These are phyloP conservation scores for Caranx ignobilis DNA, from an alignment of 2,113 vertebrate genomes.

Conservation along the genomic window DNA sequence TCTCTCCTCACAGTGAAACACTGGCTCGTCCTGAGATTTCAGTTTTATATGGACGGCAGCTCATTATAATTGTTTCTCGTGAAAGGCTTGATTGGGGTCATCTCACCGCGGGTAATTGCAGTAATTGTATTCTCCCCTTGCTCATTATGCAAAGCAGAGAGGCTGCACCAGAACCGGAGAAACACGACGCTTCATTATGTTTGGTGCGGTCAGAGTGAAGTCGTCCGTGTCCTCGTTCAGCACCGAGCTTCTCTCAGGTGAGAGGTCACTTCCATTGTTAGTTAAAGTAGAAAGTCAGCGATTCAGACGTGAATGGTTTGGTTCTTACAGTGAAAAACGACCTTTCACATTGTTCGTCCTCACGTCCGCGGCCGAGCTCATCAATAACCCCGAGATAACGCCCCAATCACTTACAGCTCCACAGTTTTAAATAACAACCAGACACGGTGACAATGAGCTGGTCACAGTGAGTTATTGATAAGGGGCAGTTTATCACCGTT, in stretches of 20 bases:
- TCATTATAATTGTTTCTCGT: conserved; percentile 46
- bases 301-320: too few relatives aligned
- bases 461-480: too few relatives aligned
- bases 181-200: background rate
- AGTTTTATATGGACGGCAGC: background rate
- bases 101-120: conserved; percentile 49
- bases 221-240: background rate
- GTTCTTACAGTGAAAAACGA: too few relatives aligned
- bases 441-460: too few relatives aligned
- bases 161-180: conserved; percentile 5
- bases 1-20: background rate
- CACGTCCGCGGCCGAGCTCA: background rate
- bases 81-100: conserved; percentile 66
- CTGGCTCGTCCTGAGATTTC: background rate
- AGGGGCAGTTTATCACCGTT: too few relatives aligned
- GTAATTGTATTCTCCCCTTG: conserved; percentile 50
- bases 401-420: too few relatives aligned
- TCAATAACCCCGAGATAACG: too few relatives aligned
- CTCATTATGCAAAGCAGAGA: conserved; percentile 35
- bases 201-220: background rate
- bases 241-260: background rate
- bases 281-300: background rate
- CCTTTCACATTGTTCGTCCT: too few relatives aligned
- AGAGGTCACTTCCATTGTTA: too few relatives aligned
- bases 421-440: too few relatives aligned